Base-by-base conservation (phyloP, 2,888 invertebrate species). In the Malthinus flaveolus region DNA sequence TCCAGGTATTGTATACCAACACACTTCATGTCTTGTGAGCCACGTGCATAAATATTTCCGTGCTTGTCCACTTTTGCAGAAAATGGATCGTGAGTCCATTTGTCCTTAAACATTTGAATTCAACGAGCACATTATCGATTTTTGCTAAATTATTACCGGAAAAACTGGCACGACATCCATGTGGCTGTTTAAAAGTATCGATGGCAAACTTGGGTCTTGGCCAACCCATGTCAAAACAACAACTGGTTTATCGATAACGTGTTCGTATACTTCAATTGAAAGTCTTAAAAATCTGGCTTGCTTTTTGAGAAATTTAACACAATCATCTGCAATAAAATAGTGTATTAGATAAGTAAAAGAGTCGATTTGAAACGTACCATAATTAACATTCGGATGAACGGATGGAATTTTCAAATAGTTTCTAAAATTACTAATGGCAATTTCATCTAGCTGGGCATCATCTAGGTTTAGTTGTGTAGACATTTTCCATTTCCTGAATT, bases 131-230 rank as follows among this genome's bases (percentile, higher is more conserved):
- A 7, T 10, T 10, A 34, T n/a, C 3, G n/a, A 1, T 34, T 34
- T 10, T 8, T 9, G 23, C 23, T 23, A n/a, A n/a, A n/a, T n/a
- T n/a, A n/a, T n/a, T 23, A 49, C 35, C 57, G 86, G 84, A 73
- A 89, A 93, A 0, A 95, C 95, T 2, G 95, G 95, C 1, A 96
- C 96, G 1, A 96, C 95, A 74, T 97, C 96, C 85, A 92, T 95
- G 72, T 97, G 96, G 1, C 94, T 94, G 74, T 95, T 95, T 10
- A 96, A 82, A 60, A 95, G 73, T 55, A 97, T 80, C 0, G 90
- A 78, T 3, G 89, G 85, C 44, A 88, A 76, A 0, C 80, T 71
- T 1, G 88, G 87, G 10, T 90, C 82, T 0, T 79, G 82, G 32
- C 96, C 96, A 12, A 72, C 67, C 89, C 93, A 91, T 68, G 91